Conservation (phyloP, 2,888 invertebrate genomes). For the Ypsolopha scabrella region DNA sequence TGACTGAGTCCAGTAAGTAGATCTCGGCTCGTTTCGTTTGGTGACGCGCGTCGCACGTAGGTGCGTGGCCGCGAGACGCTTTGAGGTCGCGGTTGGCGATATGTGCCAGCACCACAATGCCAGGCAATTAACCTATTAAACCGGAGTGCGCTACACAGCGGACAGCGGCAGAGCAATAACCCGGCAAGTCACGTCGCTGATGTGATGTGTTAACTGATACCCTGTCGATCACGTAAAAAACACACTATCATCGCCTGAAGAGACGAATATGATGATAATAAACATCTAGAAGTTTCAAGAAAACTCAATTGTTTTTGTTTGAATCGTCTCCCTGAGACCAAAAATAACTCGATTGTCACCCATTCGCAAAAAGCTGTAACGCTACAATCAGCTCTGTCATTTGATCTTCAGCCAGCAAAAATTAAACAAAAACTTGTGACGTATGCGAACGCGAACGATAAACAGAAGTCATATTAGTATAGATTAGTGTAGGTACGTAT, state of each 20-base stretch:
- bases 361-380: neutral
- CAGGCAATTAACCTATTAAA: conserved; percentile 67
- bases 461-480: conserved; percentile 33
- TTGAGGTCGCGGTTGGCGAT: conserved; percentile 62
- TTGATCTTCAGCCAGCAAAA: conserved; percentile 10
- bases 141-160: conserved; percentile 40
- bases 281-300: neutral
- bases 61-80: conserved; percentile 55
- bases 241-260: neutral
- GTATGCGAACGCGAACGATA: conserved; percentile 47
- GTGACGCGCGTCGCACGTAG: conserved; percentile 38
- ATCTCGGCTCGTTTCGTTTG: conserved; percentile 9
- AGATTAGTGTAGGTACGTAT: conserved; percentile 35
- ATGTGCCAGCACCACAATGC: conserved; percentile 66
- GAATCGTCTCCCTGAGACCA: neutral
- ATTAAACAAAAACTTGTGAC: conserved; percentile 19
- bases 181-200: conserved; percentile 38
- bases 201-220: conserved; percentile 33
- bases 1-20: neutral
- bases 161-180: conserved; percentile 52
- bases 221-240: neutral
- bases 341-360: neutral
- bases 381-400: conserved; percentile 2
- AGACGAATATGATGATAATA: neutral
- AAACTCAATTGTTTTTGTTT: neutral